These are phyloP conservation scores for Crenuchus spilurus DNA, from an alignment of 2,797 vertebrate species.

Conservation along the genomic window DNA sequence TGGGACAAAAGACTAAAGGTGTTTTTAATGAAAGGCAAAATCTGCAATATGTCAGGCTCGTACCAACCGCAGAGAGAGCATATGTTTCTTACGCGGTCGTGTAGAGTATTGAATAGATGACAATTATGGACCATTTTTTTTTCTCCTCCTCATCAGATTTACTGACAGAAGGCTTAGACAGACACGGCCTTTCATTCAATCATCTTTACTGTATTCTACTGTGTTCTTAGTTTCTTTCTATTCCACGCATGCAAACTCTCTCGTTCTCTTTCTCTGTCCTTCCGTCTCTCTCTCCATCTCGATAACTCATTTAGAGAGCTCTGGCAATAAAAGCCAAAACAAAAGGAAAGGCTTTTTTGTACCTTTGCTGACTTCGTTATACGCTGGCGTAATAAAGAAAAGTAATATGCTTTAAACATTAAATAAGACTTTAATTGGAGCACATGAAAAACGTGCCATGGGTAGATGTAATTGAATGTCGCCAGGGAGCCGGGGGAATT, in stretches of 20 bases:
- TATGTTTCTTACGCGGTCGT: slow-evolving; percentile 27
- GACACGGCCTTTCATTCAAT: slow-evolving; percentile 14
- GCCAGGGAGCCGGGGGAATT: slow-evolving; percentile 72
- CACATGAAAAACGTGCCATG: slow-evolving; percentile 74
- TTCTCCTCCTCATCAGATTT: slow-evolving; percentile 31
- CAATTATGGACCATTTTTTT: slow-evolving; percentile 23
- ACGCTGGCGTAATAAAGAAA: slow-evolving; percentile 80
- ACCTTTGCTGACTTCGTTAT: slow-evolving; percentile 73
- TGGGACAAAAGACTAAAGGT: slow-evolving; percentile 34
- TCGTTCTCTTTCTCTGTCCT: slow-evolving; percentile 46
- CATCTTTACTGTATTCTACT: neutral
- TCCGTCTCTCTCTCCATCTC: slow-evolving; percentile 9
- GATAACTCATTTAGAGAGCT: slow-evolving; percentile 69
- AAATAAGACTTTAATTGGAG: slow-evolving; percentile 85
- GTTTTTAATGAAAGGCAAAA: slow-evolving; percentile 51
- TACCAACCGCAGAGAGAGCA: slow-evolving; percentile 35
- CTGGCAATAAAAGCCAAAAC: slow-evolving; percentile 76
- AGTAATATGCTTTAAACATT: slow-evolving; percentile 84
- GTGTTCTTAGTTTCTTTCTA: neutral
- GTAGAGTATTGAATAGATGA: slow-evolving; percentile 27
- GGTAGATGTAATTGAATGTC: slow-evolving; percentile 80
- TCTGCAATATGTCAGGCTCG: slow-evolving; percentile 46
- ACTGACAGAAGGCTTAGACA: slow-evolving; percentile 14
- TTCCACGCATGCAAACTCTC: slow-evolving; percentile 5
- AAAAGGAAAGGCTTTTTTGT: slow-evolving; percentile 68